These are phyloP conservation scores for Apostichopus japonicus DNA, from an alignment of 35 echinoderm and acorn worm species.

Conservation along the genomic window DNA sequence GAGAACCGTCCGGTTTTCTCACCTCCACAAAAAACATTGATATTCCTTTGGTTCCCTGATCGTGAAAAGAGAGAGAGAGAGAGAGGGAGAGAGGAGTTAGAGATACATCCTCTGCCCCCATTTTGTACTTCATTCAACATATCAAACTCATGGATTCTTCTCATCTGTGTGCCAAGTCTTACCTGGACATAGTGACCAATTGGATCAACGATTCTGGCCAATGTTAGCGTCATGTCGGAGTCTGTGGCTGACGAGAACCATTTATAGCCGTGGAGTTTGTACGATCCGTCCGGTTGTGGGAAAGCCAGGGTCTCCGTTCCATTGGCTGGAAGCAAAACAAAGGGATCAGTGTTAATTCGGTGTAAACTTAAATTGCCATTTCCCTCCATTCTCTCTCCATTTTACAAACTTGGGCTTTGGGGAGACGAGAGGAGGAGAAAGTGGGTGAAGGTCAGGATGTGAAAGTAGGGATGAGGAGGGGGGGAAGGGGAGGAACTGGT, in stretches of 20 bases:
- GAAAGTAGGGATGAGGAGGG: too few species aligned
- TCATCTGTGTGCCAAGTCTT: too few species aligned
- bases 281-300: constrained; percentile 86
- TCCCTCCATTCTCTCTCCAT: too few species aligned
- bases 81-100: background rate
- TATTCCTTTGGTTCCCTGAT: constrained; percentile 85
- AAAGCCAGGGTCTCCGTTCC: constrained; percentile 88
- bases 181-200: constrained; percentile 9
- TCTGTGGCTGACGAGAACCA: constrained; percentile 99
- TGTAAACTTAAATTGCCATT: too few species aligned
- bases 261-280: constrained; percentile 86
- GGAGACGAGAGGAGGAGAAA: too few species aligned
- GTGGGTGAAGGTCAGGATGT: too few species aligned
- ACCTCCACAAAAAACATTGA: constrained; percentile 93
- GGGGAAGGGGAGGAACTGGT: too few species aligned
- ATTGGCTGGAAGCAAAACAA: constrained; percentile 54
- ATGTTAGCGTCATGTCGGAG: constrained; percentile 76
- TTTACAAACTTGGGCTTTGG: too few species aligned
- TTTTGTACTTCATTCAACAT: too few species aligned
- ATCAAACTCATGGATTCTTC: too few species aligned
- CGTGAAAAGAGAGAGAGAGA: background rate
- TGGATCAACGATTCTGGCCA: constrained; percentile 78
- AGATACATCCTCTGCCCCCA: too few species aligned
- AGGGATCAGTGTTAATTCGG: too few species aligned
- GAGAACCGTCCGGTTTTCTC: constrained; percentile 67